Base-by-base conservation (phyloP, 2,888 invertebrate genomes). In the Eurytoma adleriae region DNA sequence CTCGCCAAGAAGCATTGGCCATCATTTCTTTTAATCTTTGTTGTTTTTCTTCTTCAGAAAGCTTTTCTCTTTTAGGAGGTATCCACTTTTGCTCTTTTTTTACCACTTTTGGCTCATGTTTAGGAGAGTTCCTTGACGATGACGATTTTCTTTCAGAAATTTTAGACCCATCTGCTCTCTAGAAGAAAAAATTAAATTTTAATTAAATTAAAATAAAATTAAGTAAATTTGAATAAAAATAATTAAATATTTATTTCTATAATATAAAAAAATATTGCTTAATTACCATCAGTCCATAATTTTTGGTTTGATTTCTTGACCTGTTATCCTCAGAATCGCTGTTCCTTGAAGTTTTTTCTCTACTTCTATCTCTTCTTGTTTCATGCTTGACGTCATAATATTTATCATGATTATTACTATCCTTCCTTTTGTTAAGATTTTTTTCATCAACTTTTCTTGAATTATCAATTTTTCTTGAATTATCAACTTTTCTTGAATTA, bases 1-100 rank as follows among this genome's bases (percentile, higher is more conserved):
- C 95, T 0, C 95, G 92, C 92, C 93, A 93, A 0, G 91, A 91
- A 0, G 97, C 98, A 88, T 97, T 96, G 13, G 93, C 92, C 93
- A 95, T 94, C 98, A 98, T 98, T 90, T 96, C 96, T 69, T 92
- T 92, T 64, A 95, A 92, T 61, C 93, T 93, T 79, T 92, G 92
- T 87, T 97, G 95, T 84, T 94, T 94, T 86, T 96, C 96, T 82
- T 92, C 92, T 75, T 93, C 93, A 16, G 92, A 92, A 5, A 94
- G 88, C 83, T 89, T 90, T 79, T 85, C 83, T 83, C 84, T 85
- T 76, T 88, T 90, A 76, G 78, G 83, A n/a, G 87, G 84, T 18
- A 84, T 76, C 83, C 88, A 87, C 78, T 83, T 86, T 54, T 85
- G 85, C 77, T 86, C 87, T 69, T 86, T 85, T 69, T 87, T 70